Evolutionary conservation across 2,888 invertebrate species (phyloP), one percentile per base, ranked within the genome.

Genomic region (Trichopria drosophilae): DNA sequence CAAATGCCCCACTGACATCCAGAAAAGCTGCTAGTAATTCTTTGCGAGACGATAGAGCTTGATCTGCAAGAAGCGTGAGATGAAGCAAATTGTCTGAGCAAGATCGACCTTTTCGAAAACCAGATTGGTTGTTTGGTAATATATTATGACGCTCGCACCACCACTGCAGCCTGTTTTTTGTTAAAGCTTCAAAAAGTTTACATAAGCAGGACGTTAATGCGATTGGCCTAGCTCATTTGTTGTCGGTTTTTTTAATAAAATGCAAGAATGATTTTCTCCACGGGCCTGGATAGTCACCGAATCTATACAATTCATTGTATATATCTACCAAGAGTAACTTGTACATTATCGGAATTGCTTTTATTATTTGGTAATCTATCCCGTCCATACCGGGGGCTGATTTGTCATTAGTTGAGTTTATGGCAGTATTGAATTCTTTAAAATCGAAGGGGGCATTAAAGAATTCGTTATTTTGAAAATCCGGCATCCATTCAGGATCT

Each of bases 91-190:
- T 40, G 13, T 47, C 39, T 3, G 9, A 16, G 12, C 22, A 20
- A 3, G 40, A 47, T 16, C 10, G 29, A 1, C 40, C 40, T 7
- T 47, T 40, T n/a, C 40, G 15, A 28, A 40, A 47, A 4, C 40
- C 40, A 20, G 24, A n/a, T 40, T 47, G 47, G 3, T 9, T 19
- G 9, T 23, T 15, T 9, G 37, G 23, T 3, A 44, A 3, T 2
- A 44, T 23, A 10, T 35, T 24, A 7, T 44, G 4, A 10, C 9
- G 5, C 12, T 44, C 44, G 3, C 13, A 5, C 44, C 44, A 44
- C 34, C 35, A 44, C 12, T 44, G 34, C 16, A 44, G 12, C 16
- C 44, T 32, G 23, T 44, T 34, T 18, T 44, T 44, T 7, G 23
- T 20, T 16, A 44, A 12, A 15, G 34, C 23, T 35, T 44, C 42